Percentiles rank a stretch among this genome's conserved stretches.
Evolutionary conservation across 2,797 vertebrate genomes (phyloP).

Genomic region (Melanogrammus aeglefinus): DNA sequence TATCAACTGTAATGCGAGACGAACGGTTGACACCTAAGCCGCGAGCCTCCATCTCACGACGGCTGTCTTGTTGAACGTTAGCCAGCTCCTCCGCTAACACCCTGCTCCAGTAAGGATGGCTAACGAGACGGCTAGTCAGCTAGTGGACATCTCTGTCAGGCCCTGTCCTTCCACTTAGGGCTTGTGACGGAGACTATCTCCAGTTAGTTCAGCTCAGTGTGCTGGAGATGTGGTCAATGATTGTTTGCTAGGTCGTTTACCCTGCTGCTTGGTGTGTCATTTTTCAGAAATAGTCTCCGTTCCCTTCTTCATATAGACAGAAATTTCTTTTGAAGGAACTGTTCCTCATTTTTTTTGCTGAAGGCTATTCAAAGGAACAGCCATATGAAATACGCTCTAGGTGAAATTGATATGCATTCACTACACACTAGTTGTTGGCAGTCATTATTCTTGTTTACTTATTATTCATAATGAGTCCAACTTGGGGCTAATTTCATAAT

Average conservation of each 20-base stretch:
- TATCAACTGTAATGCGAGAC: conserved; percentile 33
- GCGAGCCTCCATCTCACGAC: background rate
- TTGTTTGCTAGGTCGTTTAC: background rate
- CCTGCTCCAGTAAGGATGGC: background rate
- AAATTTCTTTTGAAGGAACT: background rate
- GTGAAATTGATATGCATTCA: background rate
- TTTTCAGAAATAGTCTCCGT: background rate
- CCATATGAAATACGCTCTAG: background rate
- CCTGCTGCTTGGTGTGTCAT: background rate
- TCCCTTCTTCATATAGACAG: background rate
- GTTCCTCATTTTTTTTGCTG: background rate
- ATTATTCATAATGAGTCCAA: background rate
- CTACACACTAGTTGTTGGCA: background rate
- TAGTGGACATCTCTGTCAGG: background rate
- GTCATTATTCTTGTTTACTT: background rate
- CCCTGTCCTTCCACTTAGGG: background rate
- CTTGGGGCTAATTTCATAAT: background rate
- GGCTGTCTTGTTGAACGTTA: background rate
- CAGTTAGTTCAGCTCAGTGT: background rate
- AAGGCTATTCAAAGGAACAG: background rate
- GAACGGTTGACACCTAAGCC: conserved; percentile 31
- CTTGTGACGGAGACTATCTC: background rate
- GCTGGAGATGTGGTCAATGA: background rate
- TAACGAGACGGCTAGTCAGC: background rate
- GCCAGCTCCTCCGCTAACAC: background rate